phyloP scores from a whole-genome alignment of 2,113 vertebrate species.

The Colius striatus region DNA sequence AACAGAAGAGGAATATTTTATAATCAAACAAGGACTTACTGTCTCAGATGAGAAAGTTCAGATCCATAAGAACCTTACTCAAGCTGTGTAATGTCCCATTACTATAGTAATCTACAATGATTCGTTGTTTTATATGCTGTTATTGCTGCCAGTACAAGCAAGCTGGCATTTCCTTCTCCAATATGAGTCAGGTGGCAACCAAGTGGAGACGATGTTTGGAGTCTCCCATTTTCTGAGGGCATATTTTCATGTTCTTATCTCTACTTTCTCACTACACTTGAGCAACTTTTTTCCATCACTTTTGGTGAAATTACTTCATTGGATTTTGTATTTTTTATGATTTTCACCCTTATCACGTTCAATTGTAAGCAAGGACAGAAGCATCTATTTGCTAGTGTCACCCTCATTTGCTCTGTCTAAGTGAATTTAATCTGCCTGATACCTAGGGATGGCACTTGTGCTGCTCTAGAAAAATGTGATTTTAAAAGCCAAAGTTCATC shows the following conservation, averaged over 20 bases:
- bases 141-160: not conserved
- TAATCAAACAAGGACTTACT: not conserved
- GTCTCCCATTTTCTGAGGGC: not conserved
- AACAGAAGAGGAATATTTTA: not conserved
- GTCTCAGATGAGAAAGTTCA: not conserved
- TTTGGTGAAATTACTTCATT: not conserved
- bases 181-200: not conserved
- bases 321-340: not conserved
- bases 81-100: not conserved
- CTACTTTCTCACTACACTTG: not conserved
- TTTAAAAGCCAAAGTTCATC: not conserved
- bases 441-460: not conserved
- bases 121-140: not conserved
- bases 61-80: not conserved
- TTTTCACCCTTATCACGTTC: not conserved
- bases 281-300: not conserved
- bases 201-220: not conserved
- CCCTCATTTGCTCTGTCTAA: not conserved
- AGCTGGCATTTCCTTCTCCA: slow-evolving; percentile 28
- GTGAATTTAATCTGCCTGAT: not conserved
- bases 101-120: not conserved
- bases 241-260: not conserved
- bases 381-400: not conserved
- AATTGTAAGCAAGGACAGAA: not conserved
- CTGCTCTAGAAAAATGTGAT: not conserved